Base-by-base conservation (phyloP, 2,113 vertebrate genomes). In the Seriola aureovittata region DNA sequence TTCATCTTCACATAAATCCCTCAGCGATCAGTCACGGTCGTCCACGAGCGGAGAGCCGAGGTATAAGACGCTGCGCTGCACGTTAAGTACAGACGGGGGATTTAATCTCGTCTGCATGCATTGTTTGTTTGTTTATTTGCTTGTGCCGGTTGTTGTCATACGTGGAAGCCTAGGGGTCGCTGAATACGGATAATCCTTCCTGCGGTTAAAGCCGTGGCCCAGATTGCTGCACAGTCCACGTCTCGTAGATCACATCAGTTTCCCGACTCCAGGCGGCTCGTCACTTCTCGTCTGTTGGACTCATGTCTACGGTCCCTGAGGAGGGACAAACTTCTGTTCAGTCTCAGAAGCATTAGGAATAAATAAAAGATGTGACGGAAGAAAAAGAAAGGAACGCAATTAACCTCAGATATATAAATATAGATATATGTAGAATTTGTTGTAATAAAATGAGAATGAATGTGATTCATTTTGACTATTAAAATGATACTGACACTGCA, bases 91-190 rank as follows among this genome's bases (percentile, higher is more conserved):
- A 71, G 75, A 59, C 29, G 19, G 40, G 4, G 36, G 58, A 19
- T 44, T 65, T 57, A 55, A 48, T 67, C 44, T 5, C 1, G 77
- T 78, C 67, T 75, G 29, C 72, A 60, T 25, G 58, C 71, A 3
- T 32, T 65, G 70, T 82, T 34, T 40, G 75, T 82, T 87, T 90
- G 88, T 89, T 91, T 91, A 11, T 81, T 89, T 86, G 60, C 59
- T 67, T 21, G 58, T 9, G 58, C 25, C 34, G 72, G 48, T 82
- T 70, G 79, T 89, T 66, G 85, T 89, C 58, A 36, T 73, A 73
- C 83, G 88, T 90, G 88, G 88, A 80, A 88, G 86, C 80, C 78
- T 62, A 55, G 71, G 71, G 75, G 59, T 54, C 19, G 16, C 4
- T 40, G 66, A 76, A 83, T 12, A 48, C 63, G 16, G 84, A 87